Conservation (phyloP, 1,140 invertebrate genomes). For the Anoplophora glabripennis region DNA sequence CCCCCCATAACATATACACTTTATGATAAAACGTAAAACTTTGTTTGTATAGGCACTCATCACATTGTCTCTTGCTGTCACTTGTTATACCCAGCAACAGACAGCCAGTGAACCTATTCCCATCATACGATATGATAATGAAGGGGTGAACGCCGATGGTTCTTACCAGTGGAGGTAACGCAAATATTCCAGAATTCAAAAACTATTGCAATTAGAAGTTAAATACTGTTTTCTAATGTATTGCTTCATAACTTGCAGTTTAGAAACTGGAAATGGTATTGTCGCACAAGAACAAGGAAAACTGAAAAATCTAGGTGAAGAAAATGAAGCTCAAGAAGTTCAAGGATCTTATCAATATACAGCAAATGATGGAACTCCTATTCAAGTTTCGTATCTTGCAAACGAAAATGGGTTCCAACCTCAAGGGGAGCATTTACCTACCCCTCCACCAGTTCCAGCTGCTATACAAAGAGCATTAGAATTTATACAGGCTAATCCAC, state of each 20-base stretch:
- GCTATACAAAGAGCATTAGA: too few species aligned
- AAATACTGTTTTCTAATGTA: too few species aligned
- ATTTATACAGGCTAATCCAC: too few species aligned
- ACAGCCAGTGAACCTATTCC: conserved; percentile 11
- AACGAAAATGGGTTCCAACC: conserved; percentile 59
- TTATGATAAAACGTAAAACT: too few species aligned
- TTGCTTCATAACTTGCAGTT: conserved; percentile 47
- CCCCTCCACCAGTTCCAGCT: too few species aligned
- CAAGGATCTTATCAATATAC: conserved; percentile 50
- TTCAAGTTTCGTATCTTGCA: conserved; percentile 54
- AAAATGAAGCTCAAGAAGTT: conserved; percentile 32
- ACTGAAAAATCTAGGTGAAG: conserved; percentile 51
- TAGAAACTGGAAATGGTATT: conserved; percentile 68
- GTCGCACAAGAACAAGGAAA: conserved; percentile 59
- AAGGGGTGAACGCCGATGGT: conserved; percentile 24
- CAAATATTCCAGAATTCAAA: too few species aligned
- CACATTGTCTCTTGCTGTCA: too few species aligned
- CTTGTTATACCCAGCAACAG: too few species aligned
- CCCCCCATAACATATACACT: too few species aligned
- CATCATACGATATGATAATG: conserved; percentile 24
- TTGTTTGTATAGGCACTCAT: too few species aligned
- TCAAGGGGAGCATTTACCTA: conserved; percentile 39
- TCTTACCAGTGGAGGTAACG: conserved; percentile 27
- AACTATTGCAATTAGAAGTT: too few species aligned
- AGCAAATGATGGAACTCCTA: conserved; percentile 54